Base-by-base conservation (phyloP, 2,888 invertebrate species). In the Nycteola revayana region DNA sequence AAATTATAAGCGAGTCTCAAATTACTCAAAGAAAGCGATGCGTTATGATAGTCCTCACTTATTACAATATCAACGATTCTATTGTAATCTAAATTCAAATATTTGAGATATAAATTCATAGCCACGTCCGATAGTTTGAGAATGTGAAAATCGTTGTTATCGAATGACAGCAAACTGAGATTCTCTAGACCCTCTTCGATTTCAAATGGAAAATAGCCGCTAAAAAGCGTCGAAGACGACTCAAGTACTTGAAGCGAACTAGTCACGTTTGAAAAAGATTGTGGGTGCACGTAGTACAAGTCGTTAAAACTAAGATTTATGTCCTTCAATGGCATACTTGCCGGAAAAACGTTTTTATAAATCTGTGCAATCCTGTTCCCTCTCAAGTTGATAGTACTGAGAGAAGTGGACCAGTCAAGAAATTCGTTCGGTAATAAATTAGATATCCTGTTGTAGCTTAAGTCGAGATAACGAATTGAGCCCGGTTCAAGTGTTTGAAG, bases 291-390 rank as follows among this genome's bases (percentile, higher is more conserved):
- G 64, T 94, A 93, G 58, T 93, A 92, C 47, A 98, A 91, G 65
- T 95, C 94, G 79, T 98, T 98, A 80, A 97, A 96, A 70, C 97
- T 97, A 50, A 98, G 86, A 81, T 95, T 96, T 49, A 98, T 91
- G 80, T 97, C 97, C 64, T 94, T 94, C 53, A 98, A 90, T 52
- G 94, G 92, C 48, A 92, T 92, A 31, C 94, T 90, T 23, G 93
- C 93, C 39, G 91, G 90, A 75, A 96, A 95, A 50, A 94, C 91
- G 61, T 92, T 92, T 49, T 92, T 90, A 65, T 92, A 92, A 54
- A 94, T 86, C 73, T 91, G 93, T 20, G 94, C 93, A 51, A 97
- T 92, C 73, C 94, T 92, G 75, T 97, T 97, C 81, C 96, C 96
- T 46, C 94, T 91, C 58, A 97, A 86, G 55, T 96, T 90, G 43